phyloP scores from a whole-genome alignment of 1,140 invertebrate species.

The Chrysomallon squamiferum region DNA sequence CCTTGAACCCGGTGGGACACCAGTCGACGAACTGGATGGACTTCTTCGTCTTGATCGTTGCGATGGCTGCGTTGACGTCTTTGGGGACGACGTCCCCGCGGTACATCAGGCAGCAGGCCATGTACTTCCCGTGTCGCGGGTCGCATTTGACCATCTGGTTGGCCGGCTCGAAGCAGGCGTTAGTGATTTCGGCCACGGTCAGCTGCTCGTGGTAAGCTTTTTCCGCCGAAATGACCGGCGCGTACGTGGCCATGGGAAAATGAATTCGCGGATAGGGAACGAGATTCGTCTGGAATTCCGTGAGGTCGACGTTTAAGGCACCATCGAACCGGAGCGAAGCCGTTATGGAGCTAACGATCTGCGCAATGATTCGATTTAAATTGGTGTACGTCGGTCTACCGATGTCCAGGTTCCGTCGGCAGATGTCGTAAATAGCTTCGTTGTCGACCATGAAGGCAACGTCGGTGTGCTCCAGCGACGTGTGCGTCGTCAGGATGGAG shows the following conservation, averaged over 20 bases:
- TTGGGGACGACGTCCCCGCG: constrained; percentile 70
- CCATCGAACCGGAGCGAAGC: constrained; percentile 77
- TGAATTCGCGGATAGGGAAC: constrained; percentile 63
- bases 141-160: constrained; percentile 94
- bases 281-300: constrained; percentile 78
- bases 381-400: constrained; percentile 84
- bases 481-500: constrained; percentile 61
- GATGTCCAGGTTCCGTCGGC: constrained; percentile 84
- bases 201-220: constrained; percentile 63
- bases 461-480: constrained; percentile 61
- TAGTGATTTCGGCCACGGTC: constrained; percentile 70
- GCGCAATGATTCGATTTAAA: constrained; percentile 61
- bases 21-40: constrained; percentile 46
- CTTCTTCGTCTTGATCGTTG: constrained; percentile 78
- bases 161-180: constrained; percentile 83
- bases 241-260: constrained; percentile 58
- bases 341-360: constrained; percentile 45
- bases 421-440: constrained; percentile 91
- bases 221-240: constrained; percentile 58
- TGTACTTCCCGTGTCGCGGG: constrained; percentile 82
- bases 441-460: constrained; percentile 77
- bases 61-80: constrained; percentile 87
- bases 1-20: constrained; percentile 46
- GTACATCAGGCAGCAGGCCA: constrained; percentile 50
- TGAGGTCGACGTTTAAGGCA: constrained; percentile 73